Evolutionary conservation across 2,797 vertebrate species (phyloP).

Genomic region (Choloepus didactylus): DNA sequence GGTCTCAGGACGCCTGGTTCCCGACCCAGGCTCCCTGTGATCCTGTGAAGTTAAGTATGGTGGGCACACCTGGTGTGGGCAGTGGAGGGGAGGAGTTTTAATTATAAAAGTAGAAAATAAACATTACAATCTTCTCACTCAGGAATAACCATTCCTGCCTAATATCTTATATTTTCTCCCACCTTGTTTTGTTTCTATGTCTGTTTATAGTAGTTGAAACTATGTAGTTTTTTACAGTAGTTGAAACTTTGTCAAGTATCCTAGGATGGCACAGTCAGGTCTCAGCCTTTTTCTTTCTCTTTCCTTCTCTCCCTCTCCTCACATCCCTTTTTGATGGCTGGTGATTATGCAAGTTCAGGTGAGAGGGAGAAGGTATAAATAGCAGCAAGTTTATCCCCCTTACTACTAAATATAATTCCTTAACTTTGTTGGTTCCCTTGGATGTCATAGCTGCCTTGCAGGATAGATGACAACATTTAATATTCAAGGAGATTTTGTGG

Average conservation of each 20-base stretch:
- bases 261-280: neutral
- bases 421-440: neutral
- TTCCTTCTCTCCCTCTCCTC: neutral
- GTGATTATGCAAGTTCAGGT: neutral
- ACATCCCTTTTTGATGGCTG: neutral
- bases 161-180: neutral
- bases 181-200: neutral
- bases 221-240: neutral
- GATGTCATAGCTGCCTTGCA: neutral
- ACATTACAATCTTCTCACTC: neutral
- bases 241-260: neutral
- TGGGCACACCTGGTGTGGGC: neutral
- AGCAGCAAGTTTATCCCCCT: neutral
- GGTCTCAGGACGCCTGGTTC: neutral
- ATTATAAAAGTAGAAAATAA: neutral
- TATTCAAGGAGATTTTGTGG: neutral
- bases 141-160: neutral
- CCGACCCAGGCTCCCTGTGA: neutral
- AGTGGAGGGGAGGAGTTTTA: neutral
- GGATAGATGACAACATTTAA: neutral
- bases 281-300: neutral
- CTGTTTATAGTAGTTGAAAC: neutral
- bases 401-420: neutral
- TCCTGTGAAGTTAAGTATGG: rapidly evolving
- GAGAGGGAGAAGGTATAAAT: neutral